These are phyloP conservation scores for Gallinago paraguaiae DNA, from an alignment of 2,113 vertebrate species.

Conservation along the genomic window DNA sequence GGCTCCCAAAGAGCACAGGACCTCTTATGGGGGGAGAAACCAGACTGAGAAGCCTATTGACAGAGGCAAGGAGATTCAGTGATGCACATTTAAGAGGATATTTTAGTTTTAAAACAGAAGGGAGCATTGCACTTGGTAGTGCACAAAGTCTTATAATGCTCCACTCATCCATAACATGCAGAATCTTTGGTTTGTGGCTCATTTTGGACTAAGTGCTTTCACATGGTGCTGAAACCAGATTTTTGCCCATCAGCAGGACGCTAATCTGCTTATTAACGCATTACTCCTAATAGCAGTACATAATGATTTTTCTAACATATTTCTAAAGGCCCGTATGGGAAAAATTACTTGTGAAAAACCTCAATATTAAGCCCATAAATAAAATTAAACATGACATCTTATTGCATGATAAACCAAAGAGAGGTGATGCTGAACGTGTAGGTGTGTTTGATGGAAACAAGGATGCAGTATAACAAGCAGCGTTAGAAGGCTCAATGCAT, in stretches of 20 bases:
- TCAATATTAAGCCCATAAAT: constrained; percentile 45
- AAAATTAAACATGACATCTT: background rate
- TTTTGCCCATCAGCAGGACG: background rate
- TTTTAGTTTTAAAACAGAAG: background rate
- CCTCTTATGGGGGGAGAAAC: background rate
- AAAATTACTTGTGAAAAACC: constrained; percentile 22
- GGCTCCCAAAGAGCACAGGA: background rate
- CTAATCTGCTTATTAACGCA: constrained; percentile 17
- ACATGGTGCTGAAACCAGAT: background rate
- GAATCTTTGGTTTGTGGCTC: background rate
- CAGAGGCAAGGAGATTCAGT: background rate
- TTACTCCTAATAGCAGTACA: background rate
- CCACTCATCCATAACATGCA: background rate
- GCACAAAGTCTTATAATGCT: background rate
- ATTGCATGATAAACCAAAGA: background rate
- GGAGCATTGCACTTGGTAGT: background rate
- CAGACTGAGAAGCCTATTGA: background rate
- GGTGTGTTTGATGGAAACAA: background rate
- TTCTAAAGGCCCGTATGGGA: constrained; percentile 17
- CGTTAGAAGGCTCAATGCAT: background rate
- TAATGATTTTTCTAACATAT: constrained; percentile 19
- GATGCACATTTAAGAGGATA: background rate
- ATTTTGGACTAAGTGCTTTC: background rate
- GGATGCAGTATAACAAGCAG: background rate
- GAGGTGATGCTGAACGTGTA: background rate